A percentile compares a stretch with the other conserved stretches of the same genome.
phyloP scores from a whole-genome alignment of 2,888 invertebrate species.

The Ormyrus thymus region DNA sequence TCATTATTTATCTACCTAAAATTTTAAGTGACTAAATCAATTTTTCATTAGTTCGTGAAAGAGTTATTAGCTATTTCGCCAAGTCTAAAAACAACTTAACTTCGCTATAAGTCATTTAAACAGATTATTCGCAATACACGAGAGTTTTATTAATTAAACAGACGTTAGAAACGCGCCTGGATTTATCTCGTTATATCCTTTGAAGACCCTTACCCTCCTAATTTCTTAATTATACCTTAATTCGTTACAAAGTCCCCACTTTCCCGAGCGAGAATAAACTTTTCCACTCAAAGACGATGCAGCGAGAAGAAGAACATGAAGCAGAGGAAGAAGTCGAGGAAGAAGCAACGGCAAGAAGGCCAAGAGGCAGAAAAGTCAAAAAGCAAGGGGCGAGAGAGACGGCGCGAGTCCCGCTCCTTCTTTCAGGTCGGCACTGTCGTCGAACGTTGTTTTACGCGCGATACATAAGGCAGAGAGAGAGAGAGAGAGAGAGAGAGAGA shows the following conservation, averaged over 20 bases:
- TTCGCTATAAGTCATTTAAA: conserved; percentile 7
- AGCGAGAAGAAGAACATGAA: conserved; percentile 11
- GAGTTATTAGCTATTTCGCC: not conserved
- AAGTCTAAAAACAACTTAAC: conserved; percentile 4
- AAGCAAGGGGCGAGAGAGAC: not conserved
- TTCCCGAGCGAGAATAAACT: conserved; percentile 35
- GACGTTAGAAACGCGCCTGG: conserved; percentile 19
- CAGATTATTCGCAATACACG: conserved; percentile 4
- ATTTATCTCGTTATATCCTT: conserved; percentile 39
- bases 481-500: conserved; percentile 1
- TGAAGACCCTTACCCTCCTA: conserved; percentile 22
- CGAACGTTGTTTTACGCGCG: conserved; percentile 24
- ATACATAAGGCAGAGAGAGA: not conserved
- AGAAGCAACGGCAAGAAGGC: not conserved
- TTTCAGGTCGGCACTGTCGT: not conserved
- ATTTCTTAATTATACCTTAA: conserved; percentile 52
- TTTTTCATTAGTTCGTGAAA: not conserved
- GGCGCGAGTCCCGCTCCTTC: not conserved
- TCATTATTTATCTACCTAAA: too few species aligned
- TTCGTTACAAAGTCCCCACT: conserved; percentile 41
- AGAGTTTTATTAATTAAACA: conserved; percentile 45
- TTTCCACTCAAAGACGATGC: conserved; percentile 35
- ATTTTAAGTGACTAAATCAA: too few species aligned
- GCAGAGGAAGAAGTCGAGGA: conserved; percentile 2
- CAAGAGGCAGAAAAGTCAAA: not conserved